phyloP scores from a whole-genome alignment of 2,113 vertebrate genomes.

The Petromus typicus region DNA sequence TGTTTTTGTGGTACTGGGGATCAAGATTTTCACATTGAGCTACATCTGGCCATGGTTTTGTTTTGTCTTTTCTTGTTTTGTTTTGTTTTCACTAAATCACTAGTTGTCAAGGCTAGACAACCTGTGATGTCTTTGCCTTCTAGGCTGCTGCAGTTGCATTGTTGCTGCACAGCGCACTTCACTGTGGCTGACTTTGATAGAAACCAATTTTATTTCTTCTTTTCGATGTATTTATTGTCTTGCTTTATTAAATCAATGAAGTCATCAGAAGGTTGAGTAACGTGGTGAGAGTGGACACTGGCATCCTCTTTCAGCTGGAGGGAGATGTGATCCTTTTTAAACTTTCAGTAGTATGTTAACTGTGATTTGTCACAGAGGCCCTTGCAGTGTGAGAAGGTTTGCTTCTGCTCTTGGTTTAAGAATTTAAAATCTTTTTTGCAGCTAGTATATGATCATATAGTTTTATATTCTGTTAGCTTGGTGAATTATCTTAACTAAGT shows the following conservation, averaged over 20 bases:
- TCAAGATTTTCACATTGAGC: neutral
- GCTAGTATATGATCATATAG: neutral
- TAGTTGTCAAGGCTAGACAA: neutral
- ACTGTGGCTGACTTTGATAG: neutral
- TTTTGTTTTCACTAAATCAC: neutral
- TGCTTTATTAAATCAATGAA: neutral
- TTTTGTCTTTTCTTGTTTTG: neutral
- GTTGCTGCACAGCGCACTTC: neutral
- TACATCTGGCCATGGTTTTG: neutral
- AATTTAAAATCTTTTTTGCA: neutral
- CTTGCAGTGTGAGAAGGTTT: neutral
- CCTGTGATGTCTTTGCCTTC: neutral
- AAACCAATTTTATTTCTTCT: neutral
- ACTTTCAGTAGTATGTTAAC: no score
- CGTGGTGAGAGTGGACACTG: neutral
- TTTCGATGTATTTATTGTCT: neutral
- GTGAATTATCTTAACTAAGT: neutral
- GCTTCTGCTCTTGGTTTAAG: neutral
- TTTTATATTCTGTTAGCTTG: neutral
- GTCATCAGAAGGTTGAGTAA: neutral
- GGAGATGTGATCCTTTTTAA: neutral
- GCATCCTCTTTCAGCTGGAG: neutral
- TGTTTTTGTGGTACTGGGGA: neutral
- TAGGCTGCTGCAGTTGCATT: neutral
- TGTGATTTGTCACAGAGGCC: neutral